Percentiles rank a stretch among this genome's conserved stretches.
These are phyloP conservation scores for Mesorhabditis spiculigera DNA, from an alignment of 2,888 invertebrate species.

Conservation along the genomic window DNA sequence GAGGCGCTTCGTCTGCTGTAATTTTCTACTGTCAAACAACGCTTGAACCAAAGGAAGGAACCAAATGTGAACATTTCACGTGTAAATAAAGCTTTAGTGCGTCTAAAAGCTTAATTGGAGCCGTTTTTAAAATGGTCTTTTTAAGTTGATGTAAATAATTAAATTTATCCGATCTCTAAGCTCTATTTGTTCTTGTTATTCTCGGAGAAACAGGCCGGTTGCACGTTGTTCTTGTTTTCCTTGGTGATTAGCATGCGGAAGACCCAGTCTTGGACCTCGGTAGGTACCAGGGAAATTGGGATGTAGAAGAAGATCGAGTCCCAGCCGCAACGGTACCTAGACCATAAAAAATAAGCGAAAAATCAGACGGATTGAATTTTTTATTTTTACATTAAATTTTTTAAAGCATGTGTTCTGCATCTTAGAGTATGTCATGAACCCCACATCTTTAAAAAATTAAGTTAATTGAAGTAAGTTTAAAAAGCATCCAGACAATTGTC, in stretches of 20 bases:
- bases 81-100: constrained; percentile 8
- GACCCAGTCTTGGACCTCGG: constrained; percentile 34
- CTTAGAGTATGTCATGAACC: no score
- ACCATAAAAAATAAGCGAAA: no score
- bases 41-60: constrained; percentile 30
- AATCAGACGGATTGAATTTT: no score
- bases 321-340: constrained; percentile 49
- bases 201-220: not conserved
- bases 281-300: constrained; percentile 41
- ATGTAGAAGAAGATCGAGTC: constrained; percentile 46
- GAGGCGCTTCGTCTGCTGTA: constrained; percentile 44
- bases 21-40: constrained; percentile 49
- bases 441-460: no score
- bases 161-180: not conserved
- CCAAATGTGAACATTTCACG: constrained; percentile 23
- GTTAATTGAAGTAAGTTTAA: no score
- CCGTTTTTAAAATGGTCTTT: no score
- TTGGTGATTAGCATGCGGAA: constrained; percentile 18
- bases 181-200: not conserved
- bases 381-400: no score
- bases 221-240: not conserved
- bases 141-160: not conserved
- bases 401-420: no score
- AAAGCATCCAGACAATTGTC: no score
- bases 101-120: no score